These are phyloP conservation scores for Eubasilissa splendida DNA, from an alignment of 2,888 invertebrate species.

Conservation along the genomic window DNA sequence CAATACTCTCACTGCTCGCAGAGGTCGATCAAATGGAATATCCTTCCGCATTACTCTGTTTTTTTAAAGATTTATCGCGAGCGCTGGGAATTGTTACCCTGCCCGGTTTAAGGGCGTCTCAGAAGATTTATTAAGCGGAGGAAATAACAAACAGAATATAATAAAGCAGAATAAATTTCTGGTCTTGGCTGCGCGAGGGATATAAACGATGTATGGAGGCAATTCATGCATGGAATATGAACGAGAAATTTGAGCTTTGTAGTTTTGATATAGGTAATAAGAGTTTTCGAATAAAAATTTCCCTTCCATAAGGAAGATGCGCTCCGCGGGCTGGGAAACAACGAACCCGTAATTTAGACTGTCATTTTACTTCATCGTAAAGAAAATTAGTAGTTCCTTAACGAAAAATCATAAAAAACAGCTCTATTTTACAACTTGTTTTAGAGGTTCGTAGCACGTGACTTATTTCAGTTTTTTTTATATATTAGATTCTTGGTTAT, in stretches of 20 bases:
- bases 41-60: not conserved
- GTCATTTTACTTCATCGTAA: no score
- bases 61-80: slow-evolving; percentile 8
- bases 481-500: no score
- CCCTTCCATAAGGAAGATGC: no score
- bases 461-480: no score
- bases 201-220: not conserved
- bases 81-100: not conserved
- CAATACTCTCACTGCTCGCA: no score
- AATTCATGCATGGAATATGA: slow-evolving; percentile 1
- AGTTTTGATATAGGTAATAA: not conserved
- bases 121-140: slow-evolving; percentile 8
- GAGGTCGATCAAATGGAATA: no score
- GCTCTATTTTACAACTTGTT: no score
- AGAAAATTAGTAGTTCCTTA: no score
- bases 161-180: slow-evolving; percentile 7
- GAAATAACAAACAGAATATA: slow-evolving; percentile 1
- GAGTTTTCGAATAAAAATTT: not conserved
- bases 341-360: no score
- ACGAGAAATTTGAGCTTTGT: not conserved
- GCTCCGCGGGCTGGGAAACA: no score
- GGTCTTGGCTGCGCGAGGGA: not conserved
- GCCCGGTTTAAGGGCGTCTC: slow-evolving; percentile 11
- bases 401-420: no score
- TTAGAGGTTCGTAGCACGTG: no score